Evolutionary conservation across 1,140 invertebrate species (phyloP), one percentile per base, ranked within the genome.

Genomic region (Drosophila sulfurigaster): DNA sequence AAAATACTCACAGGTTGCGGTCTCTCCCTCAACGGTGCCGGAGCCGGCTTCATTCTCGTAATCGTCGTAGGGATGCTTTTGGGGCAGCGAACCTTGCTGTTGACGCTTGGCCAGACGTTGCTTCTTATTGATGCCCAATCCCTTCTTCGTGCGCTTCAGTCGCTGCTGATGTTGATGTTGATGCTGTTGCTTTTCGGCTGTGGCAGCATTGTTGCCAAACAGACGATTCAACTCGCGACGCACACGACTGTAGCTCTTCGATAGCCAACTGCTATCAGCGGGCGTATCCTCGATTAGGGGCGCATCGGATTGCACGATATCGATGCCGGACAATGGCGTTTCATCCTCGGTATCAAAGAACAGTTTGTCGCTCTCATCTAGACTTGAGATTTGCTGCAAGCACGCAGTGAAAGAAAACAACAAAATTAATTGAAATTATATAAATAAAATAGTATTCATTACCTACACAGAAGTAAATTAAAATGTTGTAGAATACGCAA

Each of bases 141-240:
- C 56, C 35, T 82, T 38, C 32, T 13, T 51, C 5, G 38, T 52
- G 1, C 51, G 6, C 43, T 69, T 66, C 10, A 66, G 75, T 20
- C 51, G 0, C 5, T 51, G 49, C 43, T 38, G 7, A 5, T 71
- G 46, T n/a, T 43, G 41, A 5, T 5, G 41, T n/a, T 38, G 6
- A 38, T 38, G 35, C 20, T 38, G 35, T 10, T 38, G 32, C 32
- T 32, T 32, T 5, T 41, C 28, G 6, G 30, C 64, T 30, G 78
- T 65, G 41, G 32, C 60, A 25, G 79, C 67, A 5, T 62, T 56
- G 30, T 32, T 74, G 8, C 91, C 87, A 46, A 92, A 88, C 0
- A 92, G 11, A 1, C 81, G 78, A 0, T 62, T 68, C 10, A 92
- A 60, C 15, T 89, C 85, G 38, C 91, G 90, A 13, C 90, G 85